Evolutionary conservation across 92 coral and sea anemone species (phyloP), one percentile per base, ranked within the genome.

Genomic region (Pocillopora meandrina): DNA sequence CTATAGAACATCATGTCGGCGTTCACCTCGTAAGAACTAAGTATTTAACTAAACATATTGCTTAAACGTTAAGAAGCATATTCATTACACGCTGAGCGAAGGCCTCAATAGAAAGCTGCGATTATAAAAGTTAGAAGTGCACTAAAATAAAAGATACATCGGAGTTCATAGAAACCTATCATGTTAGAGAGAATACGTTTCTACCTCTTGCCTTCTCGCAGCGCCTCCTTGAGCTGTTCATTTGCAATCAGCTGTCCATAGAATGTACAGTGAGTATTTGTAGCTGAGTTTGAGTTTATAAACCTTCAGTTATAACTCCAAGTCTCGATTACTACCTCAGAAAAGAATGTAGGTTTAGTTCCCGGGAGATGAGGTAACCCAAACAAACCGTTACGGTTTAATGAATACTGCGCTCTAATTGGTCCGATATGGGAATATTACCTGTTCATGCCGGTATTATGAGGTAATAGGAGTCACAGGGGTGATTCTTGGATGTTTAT

Each of bases 391-490:
- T 1, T 10, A 83, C 80, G 86, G 80, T 19, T 74, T 55, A 15
- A 56, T 74, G 33, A 65, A 83, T 74, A 73, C 1, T 56, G 86
- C 19, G 61, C 52, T 47, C 73, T 33, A 31, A 83, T 83, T 74
- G 86, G 86, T 31, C 80, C 33, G 74, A 52, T 83, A 49, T 55
- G 63, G 65, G 63, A 49, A 61, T 83, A 82, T 20, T 47, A 83
- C 86, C 86, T 57, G 96, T 79, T 88, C 87, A 93, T 93, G 92
- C 96, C 91, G 92, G 92, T 88, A 88, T 81, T 88, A 88, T 93
- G 94, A 93, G 89, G 96, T 93, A 93, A 93, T 92, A 81, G 23
- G 58, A 58, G 56, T 16, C 61, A 81, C 83, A 55, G 17, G 57
- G 65, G 76, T 56, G 82, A 87, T 81, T 60, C 74, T 89, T 74